Base-by-base conservation (phyloP, 2,113 vertebrate species). In the Polypterus senegalus region DNA sequence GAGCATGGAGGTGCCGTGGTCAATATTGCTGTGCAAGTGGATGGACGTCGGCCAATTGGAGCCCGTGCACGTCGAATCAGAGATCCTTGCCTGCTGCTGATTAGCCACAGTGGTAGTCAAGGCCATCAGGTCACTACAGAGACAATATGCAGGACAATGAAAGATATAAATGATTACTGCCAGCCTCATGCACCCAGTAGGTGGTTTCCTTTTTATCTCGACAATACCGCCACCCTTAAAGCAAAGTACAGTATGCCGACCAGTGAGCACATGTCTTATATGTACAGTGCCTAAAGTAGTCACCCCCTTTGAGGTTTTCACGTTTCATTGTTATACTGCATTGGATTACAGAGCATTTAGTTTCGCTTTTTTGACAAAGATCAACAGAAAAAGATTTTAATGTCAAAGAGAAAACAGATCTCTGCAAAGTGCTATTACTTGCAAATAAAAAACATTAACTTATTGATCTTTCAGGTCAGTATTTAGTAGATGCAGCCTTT, bases 151-250 rank as follows among this genome's bases (percentile, higher is more conserved):
- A 64, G 4, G 46, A 81, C 69, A 59, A 76, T 97, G 65, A 76
- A 86, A 1, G 83, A 97, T 65, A 71, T 98, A 70, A 71, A 54
- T 71, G 92, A 97, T 71, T 83, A 91, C 76, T 91, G 88, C 70
- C 94, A 98, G 75, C 96, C 96, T 0, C 91, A 97, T 0, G 94
- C 94, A 0, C 92, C 94, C 3, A 93, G 95, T 97, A 60, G 57
- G 59, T 27, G 27, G 27, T 27, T 27, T 27, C 27, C 27, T 27
- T 27, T 27, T 27, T 27, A 27, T 27, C 27, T 27, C 27, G 1
- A 27, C 27, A 27, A 27, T 27, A 27, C 27, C 27, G 27, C 27
- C 27, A 27, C 27, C 27, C 27, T 27, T 27, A 27, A 54, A 11
- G 11, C 9, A 1, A 9, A 54, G 9, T 10, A 54, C 9, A 4